phyloP scores from a whole-genome alignment of 2,888 invertebrate species.

The Chromoteleia sp. region DNA sequence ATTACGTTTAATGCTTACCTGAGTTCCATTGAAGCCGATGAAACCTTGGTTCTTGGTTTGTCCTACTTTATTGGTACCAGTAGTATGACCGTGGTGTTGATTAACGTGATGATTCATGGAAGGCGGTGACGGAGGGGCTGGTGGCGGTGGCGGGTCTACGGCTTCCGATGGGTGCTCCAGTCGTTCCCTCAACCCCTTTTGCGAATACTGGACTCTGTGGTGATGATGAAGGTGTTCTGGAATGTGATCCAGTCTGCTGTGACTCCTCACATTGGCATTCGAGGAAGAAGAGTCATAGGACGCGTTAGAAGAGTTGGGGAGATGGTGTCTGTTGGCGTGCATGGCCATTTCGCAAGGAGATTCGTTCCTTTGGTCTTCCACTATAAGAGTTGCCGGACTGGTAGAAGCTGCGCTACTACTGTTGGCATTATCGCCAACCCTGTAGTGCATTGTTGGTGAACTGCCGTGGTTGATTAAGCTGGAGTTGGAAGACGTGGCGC shows the following conservation, averaged over 20 bases:
- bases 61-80: constrained; percentile 20
- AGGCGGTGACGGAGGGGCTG: constrained; percentile 27
- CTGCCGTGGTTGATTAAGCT: constrained; percentile 77
- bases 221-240: constrained; percentile 78
- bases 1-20: constrained; percentile 73
- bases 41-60: constrained; percentile 72
- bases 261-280: constrained; percentile 77
- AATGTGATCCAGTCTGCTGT: constrained; percentile 78
- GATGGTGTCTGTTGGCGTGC: constrained; percentile 77
- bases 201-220: constrained; percentile 73
- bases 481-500: constrained; percentile 77
- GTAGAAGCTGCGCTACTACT: constrained; percentile 74
- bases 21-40: constrained; percentile 78
- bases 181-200: constrained; percentile 75
- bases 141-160: constrained; percentile 19
- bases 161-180: constrained; percentile 46
- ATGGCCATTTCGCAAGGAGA: constrained; percentile 76
- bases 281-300: constrained; percentile 81
- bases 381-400: constrained; percentile 73
- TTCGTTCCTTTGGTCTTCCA: constrained; percentile 75
- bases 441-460: constrained; percentile 74
- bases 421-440: constrained; percentile 66
- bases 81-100: constrained; percentile 72
- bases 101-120: constrained; percentile 71
- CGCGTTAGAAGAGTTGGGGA: constrained; percentile 79